These are phyloP conservation scores for Quiscalus mexicanus DNA, from an alignment of 2,113 vertebrate genomes.

Conservation along the genomic window DNA sequence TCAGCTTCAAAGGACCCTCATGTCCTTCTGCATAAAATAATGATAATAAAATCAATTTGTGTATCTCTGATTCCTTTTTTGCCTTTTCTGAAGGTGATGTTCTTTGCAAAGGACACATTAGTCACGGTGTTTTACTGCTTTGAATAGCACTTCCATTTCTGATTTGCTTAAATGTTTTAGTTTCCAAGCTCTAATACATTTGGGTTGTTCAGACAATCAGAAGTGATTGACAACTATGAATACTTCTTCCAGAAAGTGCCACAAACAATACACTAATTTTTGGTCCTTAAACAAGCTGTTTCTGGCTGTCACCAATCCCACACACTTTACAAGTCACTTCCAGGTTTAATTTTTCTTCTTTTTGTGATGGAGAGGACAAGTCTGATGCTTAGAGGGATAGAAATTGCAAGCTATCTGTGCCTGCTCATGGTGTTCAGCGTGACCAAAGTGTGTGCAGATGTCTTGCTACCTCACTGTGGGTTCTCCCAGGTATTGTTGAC, in stretches of 20 bases:
- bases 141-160: neutral
- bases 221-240: neutral
- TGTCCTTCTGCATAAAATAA: slow-evolving; percentile 39
- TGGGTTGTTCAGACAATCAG: neutral
- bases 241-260: neutral
- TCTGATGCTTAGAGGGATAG: neutral
- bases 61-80: slow-evolving; percentile 3
- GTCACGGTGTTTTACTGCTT: neutral
- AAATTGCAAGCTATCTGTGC: neutral
- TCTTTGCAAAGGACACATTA: neutral
- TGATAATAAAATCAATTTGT: slow-evolving; percentile 36
- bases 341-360: neutral
- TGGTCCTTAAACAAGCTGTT: neutral
- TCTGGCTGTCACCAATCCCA: neutral
- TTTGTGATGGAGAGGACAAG: neutral
- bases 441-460: neutral
- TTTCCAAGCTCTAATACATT: neutral
- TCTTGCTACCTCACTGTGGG: neutral
- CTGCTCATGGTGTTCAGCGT: neutral
- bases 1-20: neutral
- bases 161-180: neutral
- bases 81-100: slow-evolving; percentile 32
- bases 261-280: neutral
- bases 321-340: neutral
- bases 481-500: neutral